Base-by-base conservation (phyloP, 2,888 invertebrate genomes). In the Colostygia pectinataria region DNA sequence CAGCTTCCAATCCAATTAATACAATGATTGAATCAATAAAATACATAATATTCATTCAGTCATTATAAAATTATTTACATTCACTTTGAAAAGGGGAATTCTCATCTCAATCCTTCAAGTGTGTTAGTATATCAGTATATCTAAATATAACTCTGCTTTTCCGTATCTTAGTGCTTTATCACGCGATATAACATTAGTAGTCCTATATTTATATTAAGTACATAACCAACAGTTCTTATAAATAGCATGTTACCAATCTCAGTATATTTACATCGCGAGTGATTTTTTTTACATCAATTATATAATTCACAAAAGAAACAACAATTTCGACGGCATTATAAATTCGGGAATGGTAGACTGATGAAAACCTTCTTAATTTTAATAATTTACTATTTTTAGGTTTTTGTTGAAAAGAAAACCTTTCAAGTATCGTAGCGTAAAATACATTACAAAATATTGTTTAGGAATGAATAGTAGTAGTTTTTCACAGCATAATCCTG, bases 131-230 rank as follows among this genome's bases (percentile, higher is more conserved):
- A 13, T n/a, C 8, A 9, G 4, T 29, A 10, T 1, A 25, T n/a
- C n/a, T 7, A 13, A 6, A 29, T 10, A 13, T 14, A 31, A 20
- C 6, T n/a, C n/a, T 6, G 14, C 13, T 31, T 14, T 31, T 13
- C 29, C 29, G 8, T 4, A 34, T 12, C 27, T 4, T 65, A 65
- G 72, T 77, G 70, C 68, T 27, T 67, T 80, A 83, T 80, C 82
- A 83, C 77, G 76, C 76, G 57, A 69, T 68, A 70, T 67, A 65
- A 72, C 62, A 57, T 59, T 63, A 62, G 54, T 61, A 53, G 45
- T 53, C 59, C 10, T 58, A 72, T 72, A 72, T 61, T 70, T 69
- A 69, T 74, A 66, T 83, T 85, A 85, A 85, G 85, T 85, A 85
- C 85, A 83, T 74, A 66, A 71, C 76, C 69, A 74, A 74, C 71